Evolutionary conservation across 2,113 vertebrate genomes (phyloP), one percentile per base, ranked within the genome.

Genomic region (Phalacrocorax brasilianus): DNA sequence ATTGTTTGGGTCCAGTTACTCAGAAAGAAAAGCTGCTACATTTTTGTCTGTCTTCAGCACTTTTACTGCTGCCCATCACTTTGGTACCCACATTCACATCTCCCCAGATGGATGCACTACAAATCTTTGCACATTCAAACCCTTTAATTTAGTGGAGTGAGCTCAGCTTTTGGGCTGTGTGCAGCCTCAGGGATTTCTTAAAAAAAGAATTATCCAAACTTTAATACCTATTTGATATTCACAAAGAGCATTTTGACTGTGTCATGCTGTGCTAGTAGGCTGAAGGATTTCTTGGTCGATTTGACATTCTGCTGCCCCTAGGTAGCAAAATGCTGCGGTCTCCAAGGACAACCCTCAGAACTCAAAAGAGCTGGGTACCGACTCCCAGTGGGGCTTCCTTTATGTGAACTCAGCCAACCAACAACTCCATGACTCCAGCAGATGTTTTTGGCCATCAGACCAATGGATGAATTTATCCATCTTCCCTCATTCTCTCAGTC

Each of bases 351-450:
- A 61, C 79, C 97, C 94, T 89, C 85, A 81, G 93, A 94, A 95
- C 95, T 97, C 95, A 26, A 88, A 97, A 93, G 28, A 72, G 88
- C 78, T 91, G 94, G 95, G 91, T 84, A 85, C 47, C 2, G 9
- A 62, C 63, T 87, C 89, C 83, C 89, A 93, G 81, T 3, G 33
- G 68, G 50, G 84, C 72, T 97, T 96, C 92, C 85, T 97, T 96
- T 49, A 62, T 97, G 95, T 97, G 95, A 97, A 95, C 77, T 93
- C 91, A 93, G 94, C 95, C 97, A 89, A 71, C 97, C 96, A 97
- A 53, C 97, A 98, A 96, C 97, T 97, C 91, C 18, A 89, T 95
- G 97, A 98, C 97, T 98, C 96, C 49, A 47, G 83, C 95, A 98
- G 96, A 97, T 90, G 97, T 96, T 98, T 98, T 96, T 96, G 85